These are phyloP conservation scores for Mastomys coucha DNA, from an alignment of 2,113 vertebrate species.

Conservation along the genomic window DNA sequence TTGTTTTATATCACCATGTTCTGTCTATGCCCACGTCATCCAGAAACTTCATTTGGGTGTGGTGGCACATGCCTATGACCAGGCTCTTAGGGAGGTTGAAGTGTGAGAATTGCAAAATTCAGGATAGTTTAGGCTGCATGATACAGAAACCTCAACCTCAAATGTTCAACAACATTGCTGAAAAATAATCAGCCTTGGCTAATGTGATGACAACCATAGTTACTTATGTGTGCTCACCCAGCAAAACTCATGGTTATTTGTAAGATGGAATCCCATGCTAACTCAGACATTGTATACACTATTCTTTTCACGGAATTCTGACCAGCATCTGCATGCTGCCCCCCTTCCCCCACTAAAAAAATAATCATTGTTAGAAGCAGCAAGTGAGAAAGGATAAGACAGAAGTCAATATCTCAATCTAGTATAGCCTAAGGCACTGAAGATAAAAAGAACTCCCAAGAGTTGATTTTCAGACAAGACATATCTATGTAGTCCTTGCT, in stretches of 20 bases:
- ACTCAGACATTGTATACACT: neutral
- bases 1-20: neutral
- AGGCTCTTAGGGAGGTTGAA: neutral
- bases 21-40: neutral
- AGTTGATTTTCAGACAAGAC: neutral
- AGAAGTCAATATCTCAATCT: neutral
- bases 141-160: neutral
- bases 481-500: neutral
- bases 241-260: neutral
- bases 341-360: neutral
- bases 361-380: neutral
- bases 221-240: too few relatives aligned
- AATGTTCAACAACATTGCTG: neutral
- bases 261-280: neutral
- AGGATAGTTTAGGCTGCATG: neutral
- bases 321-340: neutral
- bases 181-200: conserved; percentile 40
- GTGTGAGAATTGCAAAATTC: neutral
- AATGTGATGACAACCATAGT: neutral
- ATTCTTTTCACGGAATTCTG: neutral
- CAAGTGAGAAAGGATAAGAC: neutral
- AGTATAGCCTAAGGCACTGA: neutral
- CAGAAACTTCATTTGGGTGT: neutral
- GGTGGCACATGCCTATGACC: neutral
- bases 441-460: neutral